Evolutionary conservation across 2,888 invertebrate species (phyloP).

Genomic region (Caenorhabditis sp.): DNA sequence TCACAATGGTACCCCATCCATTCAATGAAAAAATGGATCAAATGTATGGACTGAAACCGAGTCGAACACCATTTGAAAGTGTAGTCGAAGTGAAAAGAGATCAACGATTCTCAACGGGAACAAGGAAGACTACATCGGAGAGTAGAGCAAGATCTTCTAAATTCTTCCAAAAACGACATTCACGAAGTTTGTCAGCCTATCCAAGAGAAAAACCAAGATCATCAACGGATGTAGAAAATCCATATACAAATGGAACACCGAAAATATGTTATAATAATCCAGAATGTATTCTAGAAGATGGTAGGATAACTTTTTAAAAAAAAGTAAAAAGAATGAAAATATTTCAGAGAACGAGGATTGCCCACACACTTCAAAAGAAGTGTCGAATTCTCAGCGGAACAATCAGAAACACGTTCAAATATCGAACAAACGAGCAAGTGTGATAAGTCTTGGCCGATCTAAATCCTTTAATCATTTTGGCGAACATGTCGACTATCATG

Average conservation of each 20-base stretch:
- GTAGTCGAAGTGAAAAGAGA: conserved; percentile 37
- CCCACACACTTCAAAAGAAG: background rate
- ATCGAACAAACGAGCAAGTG: conserved; percentile 36
- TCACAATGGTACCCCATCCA: conserved; percentile 53
- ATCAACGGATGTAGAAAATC: conserved; percentile 31
- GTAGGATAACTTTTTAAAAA: too few species aligned
- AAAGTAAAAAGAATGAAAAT: background rate
- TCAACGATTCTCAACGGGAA: conserved; percentile 22
- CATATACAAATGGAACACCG: conserved; percentile 6
- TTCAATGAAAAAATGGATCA: conserved; percentile 46
- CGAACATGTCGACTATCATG: conserved; percentile 35
- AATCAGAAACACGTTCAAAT: conserved; percentile 3
- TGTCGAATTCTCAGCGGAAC: background rate
- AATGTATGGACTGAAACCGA: conserved; percentile 15
- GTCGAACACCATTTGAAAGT: conserved; percentile 30
- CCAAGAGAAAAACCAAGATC: conserved; percentile 23
- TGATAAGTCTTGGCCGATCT: conserved; percentile 32
- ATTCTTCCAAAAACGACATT: conserved; percentile 36
- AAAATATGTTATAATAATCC: conserved; percentile 33
- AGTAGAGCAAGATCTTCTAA: conserved; percentile 4
- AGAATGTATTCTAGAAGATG: conserved; percentile 37
- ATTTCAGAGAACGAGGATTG: background rate
- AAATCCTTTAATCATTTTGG: conserved; percentile 44
- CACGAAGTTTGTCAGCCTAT: conserved; percentile 5
- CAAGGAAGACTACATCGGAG: conserved; percentile 17